Evolutionary conservation across 2,888 invertebrate species (phyloP), one percentile per base, ranked within the genome.

Genomic region (Orthosia cruda): DNA sequence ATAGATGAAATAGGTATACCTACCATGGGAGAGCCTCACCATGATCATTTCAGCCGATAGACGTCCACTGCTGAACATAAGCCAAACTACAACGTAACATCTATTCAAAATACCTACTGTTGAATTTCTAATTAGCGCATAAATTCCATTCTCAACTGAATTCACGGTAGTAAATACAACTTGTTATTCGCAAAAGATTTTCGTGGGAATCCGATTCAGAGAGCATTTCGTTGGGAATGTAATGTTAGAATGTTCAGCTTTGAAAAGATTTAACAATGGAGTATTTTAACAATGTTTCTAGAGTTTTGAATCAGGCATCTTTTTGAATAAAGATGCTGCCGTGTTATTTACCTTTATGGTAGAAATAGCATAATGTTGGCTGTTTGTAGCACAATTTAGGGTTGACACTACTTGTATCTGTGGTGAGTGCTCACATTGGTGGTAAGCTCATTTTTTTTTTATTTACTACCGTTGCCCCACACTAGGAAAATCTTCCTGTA

Each of bases 221-320:
- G 55, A 75, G 58, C 61, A 72, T 81, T 85, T 71, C 26, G 40
- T 66, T 70, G 45, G 49, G 59, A 78, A 70, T 66, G 77, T 65
- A 79, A 86, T 79, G 74, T 57, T 3, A 65, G 64, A 77, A 86
- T 80, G 26, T 77, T 64, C 49, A 63, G 79, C 76, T 85, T 87
- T 78, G 59, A 80, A 64, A 67, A n/a, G 68, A 50, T 81, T 73
- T 71, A 50, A 75, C 65, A 78, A 82, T 49, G 32, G 20, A 55
- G 55, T 40, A 40, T 73, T 73, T 67, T 32, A 11, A 26, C 13
- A 65, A 61, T 68, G 73, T 57, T 61, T 54, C 40, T 4, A 18
- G n/a, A 62, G 72, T 59, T 81, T 68, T 57, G 15, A 57, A n/a
- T 18, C 16, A 15, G 18, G 62, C 64, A 66, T 40, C 12, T 79